Conservation (phyloP, 2,113 vertebrate species). For the Chaetura pelagica region DNA sequence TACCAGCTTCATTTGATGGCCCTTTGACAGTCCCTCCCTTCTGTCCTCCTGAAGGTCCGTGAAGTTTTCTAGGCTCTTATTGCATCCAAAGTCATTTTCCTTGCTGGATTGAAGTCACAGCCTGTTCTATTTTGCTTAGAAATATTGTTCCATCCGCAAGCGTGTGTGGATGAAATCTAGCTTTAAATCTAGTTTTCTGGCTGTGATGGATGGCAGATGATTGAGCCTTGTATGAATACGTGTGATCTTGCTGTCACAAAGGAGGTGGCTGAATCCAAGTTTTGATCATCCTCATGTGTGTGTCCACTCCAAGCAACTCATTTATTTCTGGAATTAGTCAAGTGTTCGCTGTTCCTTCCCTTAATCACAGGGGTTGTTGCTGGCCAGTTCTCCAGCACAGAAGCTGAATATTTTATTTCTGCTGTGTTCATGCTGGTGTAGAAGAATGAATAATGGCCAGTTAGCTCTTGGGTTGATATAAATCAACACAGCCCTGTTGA, state of each 20-base stretch:
- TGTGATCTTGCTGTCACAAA: neutral
- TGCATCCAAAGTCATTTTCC: neutral
- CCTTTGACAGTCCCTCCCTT: neutral
- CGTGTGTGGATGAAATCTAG: neutral
- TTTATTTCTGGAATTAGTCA: neutral
- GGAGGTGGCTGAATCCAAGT: neutral
- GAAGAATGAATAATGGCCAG: neutral
- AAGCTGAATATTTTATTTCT: neutral
- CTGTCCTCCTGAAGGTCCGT: neutral
- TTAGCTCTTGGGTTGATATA: neutral
- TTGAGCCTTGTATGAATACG: fast-evolving
- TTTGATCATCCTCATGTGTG: neutral
- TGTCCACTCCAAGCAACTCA: neutral
- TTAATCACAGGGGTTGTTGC: neutral
- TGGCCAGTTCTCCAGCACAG: neutral
- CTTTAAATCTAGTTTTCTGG: neutral
- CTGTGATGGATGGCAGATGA: neutral
- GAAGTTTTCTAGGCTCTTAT: neutral
- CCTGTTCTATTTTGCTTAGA: neutral
- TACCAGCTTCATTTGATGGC: neutral
- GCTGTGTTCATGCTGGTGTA: neutral
- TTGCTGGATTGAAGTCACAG: neutral
- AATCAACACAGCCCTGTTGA: neutral
- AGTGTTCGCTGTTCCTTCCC: neutral
- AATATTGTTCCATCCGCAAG: neutral